These are phyloP conservation scores for Drosophila leonis DNA, from an alignment of 2,888 invertebrate genomes.

Conservation along the genomic window DNA sequence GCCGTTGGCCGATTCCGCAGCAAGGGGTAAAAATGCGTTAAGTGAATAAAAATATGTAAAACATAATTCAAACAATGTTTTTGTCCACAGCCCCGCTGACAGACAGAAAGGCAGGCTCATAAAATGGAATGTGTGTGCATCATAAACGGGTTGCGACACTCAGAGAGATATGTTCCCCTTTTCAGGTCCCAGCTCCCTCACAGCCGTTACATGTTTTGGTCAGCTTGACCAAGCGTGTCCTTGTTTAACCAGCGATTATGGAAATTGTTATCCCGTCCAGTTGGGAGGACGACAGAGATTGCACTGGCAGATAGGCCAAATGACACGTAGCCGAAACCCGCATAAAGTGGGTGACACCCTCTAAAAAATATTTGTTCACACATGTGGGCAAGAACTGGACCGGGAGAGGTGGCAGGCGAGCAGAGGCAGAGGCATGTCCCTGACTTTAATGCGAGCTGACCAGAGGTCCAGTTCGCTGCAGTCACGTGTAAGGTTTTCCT, in stretches of 20 bases:
- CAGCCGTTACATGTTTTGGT: conserved; percentile 35
- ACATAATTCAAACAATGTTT: conserved; percentile 71
- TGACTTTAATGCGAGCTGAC: conserved; percentile 57
- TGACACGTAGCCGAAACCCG: conserved; percentile 77
- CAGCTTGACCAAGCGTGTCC: conserved; percentile 65
- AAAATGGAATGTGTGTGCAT: conserved; percentile 47
- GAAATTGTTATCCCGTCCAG: conserved; percentile 64
- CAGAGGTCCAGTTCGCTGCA: conserved; percentile 56
- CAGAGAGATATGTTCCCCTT: not conserved
- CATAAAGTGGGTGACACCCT: conserved; percentile 69
- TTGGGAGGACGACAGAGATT: conserved; percentile 52
- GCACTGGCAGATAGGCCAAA: conserved; percentile 70
- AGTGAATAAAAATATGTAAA: conserved; percentile 80
- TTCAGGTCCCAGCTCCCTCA: not conserved
- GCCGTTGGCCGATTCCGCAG: not conserved
- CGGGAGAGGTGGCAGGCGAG: conserved; percentile 3
- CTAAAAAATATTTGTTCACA: conserved; percentile 80
- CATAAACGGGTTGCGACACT: conserved; percentile 56
- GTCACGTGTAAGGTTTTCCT: conserved; percentile 68
- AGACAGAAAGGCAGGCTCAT: conserved; percentile 61
- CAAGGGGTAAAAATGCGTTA: conserved; percentile 57
- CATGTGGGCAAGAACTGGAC: conserved; percentile 54
- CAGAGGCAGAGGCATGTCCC: conserved; percentile 13
- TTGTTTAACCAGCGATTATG: conserved; percentile 81
- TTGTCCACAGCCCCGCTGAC: conserved; percentile 21